A percentile compares a stretch with the other conserved stretches of the same genome.
phyloP scores from a whole-genome alignment of 2,888 invertebrate genomes.

The Xestia xanthographa region DNA sequence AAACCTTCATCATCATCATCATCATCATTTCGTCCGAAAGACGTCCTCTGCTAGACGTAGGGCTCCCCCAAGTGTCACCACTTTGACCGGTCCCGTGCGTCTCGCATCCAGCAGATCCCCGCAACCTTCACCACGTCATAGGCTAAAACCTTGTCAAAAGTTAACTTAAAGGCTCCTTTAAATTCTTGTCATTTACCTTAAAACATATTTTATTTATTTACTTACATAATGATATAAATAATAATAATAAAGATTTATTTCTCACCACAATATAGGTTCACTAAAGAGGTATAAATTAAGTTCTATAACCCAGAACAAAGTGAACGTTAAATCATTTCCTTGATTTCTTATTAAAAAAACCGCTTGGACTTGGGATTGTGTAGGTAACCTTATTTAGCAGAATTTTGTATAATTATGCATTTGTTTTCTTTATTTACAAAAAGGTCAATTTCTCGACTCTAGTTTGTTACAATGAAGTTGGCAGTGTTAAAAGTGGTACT shows the following conservation, averaged over 20 bases:
- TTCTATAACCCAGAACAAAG: background rate
- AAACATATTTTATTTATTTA: background rate
- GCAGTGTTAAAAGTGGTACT: background rate
- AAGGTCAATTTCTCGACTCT: background rate
- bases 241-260: no score
- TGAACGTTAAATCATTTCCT: background rate
- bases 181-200: background rate
- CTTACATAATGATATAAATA: no score
- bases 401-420: background rate
- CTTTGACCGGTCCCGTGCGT: no score
- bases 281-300: background rate
- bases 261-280: no score
- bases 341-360: constrained; percentile 2
- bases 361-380: background rate
- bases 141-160: background rate
- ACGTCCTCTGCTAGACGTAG: no score
- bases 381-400: background rate
- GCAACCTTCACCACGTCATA: no score
- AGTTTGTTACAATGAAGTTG: background rate
- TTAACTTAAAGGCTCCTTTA: background rate
- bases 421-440: background rate
- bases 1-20: background rate
- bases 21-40: no score
- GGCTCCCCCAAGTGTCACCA: no score
- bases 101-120: no score